Base-by-base conservation (phyloP, 2,888 invertebrate species). In the Notodonta dromedarius region DNA sequence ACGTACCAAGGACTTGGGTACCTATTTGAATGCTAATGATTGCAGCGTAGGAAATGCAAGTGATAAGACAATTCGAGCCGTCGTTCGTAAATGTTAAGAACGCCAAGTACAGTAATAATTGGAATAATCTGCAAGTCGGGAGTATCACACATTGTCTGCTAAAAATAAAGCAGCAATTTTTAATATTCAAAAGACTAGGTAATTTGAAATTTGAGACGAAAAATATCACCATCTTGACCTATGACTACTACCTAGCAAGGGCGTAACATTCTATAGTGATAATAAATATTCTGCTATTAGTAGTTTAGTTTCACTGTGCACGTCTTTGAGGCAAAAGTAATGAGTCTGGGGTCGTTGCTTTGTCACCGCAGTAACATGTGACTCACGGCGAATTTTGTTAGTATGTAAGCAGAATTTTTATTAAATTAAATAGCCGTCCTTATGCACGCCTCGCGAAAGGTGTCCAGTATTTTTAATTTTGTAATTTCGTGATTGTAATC, bases 11-110 rank as follows among this genome's bases (percentile, higher is more conserved):
- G 60, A 60, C 51, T 60, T 52, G 24, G 24, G 24, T 24, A 35
- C 5, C 35, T 35, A 56, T 56, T 60, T 56, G 44, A 56, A 56
- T 60, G 52, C 52, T 50, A 60, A 60, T 59, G 24, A 55, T 52
- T 55, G 40, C 39, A 50, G 12, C 32, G 50, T 50, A 12, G 12
- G 52, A 40, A 55, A 40, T 40, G 55, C 55, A 16, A 16, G 39
- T 14, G 16, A 55, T 55, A 55, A 55, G 13, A 46, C 39, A 39
- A 6, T 39, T 40, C 14, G n/a, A 40, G 35, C 13, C 13, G 53
- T 35, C 9, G 24, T 32, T 51, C 11, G 50, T 9, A 50, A 46
- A n/a, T 35, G 46, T 46, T 46, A 46, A 11, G 13, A 46, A 46
- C 35, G 24, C 24, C 24, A 24, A 24, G 24, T 24, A 35, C 35